Conservation (phyloP, 1,140 invertebrate genomes). For the Pogonomyrmex barbatus region DNA sequence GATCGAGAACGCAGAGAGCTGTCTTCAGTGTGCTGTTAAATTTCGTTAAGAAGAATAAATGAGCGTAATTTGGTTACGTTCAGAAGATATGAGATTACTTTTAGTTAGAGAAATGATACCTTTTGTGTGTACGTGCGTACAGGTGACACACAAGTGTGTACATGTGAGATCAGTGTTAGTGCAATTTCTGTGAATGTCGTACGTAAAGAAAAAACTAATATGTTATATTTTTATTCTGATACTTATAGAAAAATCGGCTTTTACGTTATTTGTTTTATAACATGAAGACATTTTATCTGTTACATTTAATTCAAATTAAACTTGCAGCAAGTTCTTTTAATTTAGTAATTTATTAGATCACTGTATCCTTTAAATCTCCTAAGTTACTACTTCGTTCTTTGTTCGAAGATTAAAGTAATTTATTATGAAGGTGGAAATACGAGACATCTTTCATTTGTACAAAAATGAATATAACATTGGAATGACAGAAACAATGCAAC, state of each 20-base stretch:
- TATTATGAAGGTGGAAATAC: slow-evolving; percentile 23
- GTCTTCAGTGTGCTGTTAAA: background rate
- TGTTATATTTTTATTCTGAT: background rate
- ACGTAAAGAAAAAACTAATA: background rate
- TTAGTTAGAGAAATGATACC: background rate
- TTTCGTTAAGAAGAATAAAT: background rate
- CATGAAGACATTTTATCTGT: background rate
- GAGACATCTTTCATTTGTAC: background rate
- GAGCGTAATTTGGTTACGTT: background rate
- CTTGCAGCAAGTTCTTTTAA: background rate
- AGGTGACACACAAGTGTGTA: too few relatives aligned
- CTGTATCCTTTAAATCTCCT: background rate
- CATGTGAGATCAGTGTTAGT: background rate
- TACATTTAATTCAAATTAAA: slow-evolving; percentile 1
- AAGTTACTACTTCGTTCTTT: background rate
- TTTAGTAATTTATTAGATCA: slow-evolving; percentile 16
- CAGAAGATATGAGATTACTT: background rate
- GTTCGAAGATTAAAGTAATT: background rate
- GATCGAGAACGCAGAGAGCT: background rate
- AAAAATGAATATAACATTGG: background rate
- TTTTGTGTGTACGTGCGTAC: background rate
- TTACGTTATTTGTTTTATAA: background rate
- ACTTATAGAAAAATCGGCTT: background rate
- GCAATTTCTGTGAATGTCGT: background rate
- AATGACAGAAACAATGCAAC: slow-evolving; percentile 24